Percentiles rank a stretch among this genome's conserved stretches.
phyloP scores from a whole-genome alignment of 2,113 vertebrate genomes.

The Takifugu flavidus region DNA sequence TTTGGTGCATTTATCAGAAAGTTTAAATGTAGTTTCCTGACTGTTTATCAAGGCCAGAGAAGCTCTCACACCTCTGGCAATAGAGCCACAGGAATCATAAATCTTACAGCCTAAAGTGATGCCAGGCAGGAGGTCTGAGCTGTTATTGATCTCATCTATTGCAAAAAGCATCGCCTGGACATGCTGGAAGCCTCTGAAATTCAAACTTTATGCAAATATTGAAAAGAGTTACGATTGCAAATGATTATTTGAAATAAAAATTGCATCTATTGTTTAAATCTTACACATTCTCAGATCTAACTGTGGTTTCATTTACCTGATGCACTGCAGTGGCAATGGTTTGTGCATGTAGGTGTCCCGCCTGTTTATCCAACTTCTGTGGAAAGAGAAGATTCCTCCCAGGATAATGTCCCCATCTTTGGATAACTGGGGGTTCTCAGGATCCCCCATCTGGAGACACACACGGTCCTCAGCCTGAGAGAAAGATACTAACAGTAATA shows the following conservation, averaged over 20 bases:
- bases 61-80: constrained; percentile 1
- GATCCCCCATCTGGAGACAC: constrained; percentile 53
- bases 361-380: constrained; percentile 58
- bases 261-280: no score
- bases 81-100: no score
- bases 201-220: constrained; percentile 52
- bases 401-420: constrained; percentile 65
- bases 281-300: no score
- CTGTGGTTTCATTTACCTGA: constrained; percentile 46
- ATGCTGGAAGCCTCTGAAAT: constrained; percentile 72
- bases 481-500: constrained; percentile 40
- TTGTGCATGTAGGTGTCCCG: constrained; percentile 40
- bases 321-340: constrained; percentile 62
- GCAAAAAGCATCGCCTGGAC: constrained; percentile 1
- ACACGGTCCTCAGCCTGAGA: constrained; percentile 36
- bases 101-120: no score
- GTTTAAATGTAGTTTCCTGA: no score
- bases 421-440: constrained; percentile 44
- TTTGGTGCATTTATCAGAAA: constrained; percentile 45
- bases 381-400: constrained; percentile 69
- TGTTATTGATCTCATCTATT: not conserved
- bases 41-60: no score
- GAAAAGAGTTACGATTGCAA: no score
- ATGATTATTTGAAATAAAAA: no score
- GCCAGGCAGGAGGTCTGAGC: not conserved